A percentile compares a stretch with the other conserved stretches of the same genome.
Evolutionary conservation across 2,113 vertebrate genomes (phyloP).

Genomic region (Struthidea cinerea): DNA sequence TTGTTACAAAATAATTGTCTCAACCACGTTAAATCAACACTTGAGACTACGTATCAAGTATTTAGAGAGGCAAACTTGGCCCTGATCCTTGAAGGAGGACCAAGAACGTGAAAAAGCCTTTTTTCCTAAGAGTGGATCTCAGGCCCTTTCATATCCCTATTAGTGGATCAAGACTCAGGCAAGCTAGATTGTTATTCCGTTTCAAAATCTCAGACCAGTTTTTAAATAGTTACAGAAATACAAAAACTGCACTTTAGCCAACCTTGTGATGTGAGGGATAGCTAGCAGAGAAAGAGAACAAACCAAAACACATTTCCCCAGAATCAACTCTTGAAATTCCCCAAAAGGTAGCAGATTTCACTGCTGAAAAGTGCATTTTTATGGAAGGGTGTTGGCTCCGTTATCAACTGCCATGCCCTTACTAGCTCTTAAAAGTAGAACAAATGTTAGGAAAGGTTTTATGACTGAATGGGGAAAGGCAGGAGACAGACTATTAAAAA

Average conservation of each 20-base stretch:
- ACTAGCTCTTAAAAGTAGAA: slow-evolving; percentile 45
- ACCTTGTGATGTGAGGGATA: not conserved
- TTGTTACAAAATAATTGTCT: not conserved
- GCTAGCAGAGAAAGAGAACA: not conserved
- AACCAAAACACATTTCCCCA: not conserved
- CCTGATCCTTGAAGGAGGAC: not conserved
- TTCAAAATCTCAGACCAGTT: not conserved
- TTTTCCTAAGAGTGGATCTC: not conserved
- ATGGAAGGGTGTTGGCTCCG: not conserved
- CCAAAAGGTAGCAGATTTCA: slow-evolving; percentile 14
- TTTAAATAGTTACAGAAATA: not conserved
- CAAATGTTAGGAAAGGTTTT: slow-evolving; percentile 47
- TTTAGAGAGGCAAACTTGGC: not conserved
- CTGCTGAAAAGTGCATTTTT: slow-evolving; percentile 41
- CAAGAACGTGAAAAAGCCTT: not conserved
- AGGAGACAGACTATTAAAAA: slow-evolving; percentile 54
- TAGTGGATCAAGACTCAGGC: not conserved
- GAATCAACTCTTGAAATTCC: not conserved
- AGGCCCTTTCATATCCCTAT: not conserved
- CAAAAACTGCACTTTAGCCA: not conserved
- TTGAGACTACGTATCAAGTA: not conserved
- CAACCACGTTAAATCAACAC: not conserved
- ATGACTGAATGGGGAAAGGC: slow-evolving; percentile 27
- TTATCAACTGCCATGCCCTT: slow-evolving; percentile 35
- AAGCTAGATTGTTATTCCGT: not conserved